Percentiles rank a stretch among this genome's conserved stretches.
These are phyloP conservation scores for Ricordea florida DNA, from an alignment of 92 coral and sea anemone genomes.

Conservation along the genomic window DNA sequence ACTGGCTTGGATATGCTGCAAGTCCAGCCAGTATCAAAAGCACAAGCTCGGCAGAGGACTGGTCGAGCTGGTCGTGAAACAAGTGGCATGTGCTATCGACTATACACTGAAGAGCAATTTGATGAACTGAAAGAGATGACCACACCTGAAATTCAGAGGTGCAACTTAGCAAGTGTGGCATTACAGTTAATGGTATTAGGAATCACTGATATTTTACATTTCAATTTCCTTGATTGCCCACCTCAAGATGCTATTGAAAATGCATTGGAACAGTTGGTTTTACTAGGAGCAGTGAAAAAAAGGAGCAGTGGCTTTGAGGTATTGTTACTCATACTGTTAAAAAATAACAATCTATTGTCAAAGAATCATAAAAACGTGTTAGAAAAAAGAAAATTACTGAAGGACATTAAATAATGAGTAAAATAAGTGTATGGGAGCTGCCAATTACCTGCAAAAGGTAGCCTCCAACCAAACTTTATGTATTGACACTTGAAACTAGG, in stretches of 20 bases:
- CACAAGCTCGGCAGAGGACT: constrained; percentile 96
- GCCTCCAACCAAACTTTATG: too few relatives aligned
- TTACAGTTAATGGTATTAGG: constrained; percentile 93
- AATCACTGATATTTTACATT: constrained; percentile 67
- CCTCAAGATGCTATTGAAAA: constrained; percentile 71
- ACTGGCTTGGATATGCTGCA: constrained; percentile 93
- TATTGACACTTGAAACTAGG: too few relatives aligned
- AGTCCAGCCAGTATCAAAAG: constrained; percentile 95
- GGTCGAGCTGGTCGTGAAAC: constrained; percentile 98
- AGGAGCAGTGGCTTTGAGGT: constrained; percentile 60
- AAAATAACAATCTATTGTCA: too few relatives aligned
- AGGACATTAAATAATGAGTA: too few relatives aligned
- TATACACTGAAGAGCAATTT: constrained; percentile 97
- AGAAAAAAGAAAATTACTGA: too few relatives aligned
- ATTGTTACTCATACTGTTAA: too few relatives aligned
- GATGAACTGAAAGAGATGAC: constrained; percentile 77
- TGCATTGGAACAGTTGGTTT: constrained; percentile 74
- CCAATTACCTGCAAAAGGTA: too few relatives aligned
- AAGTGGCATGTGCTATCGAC: constrained; percentile 91
- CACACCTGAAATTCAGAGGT: constrained; percentile 92
- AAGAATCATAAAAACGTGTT: too few relatives aligned
- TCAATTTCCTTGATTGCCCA: constrained; percentile 93
- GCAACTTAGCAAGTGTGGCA: constrained; percentile 82
- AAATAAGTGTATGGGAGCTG: too few relatives aligned
- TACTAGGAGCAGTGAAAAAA: constrained; percentile 85